Conservation (phyloP, 2,113 vertebrate species). For the Nanorana parkeri region DNA sequence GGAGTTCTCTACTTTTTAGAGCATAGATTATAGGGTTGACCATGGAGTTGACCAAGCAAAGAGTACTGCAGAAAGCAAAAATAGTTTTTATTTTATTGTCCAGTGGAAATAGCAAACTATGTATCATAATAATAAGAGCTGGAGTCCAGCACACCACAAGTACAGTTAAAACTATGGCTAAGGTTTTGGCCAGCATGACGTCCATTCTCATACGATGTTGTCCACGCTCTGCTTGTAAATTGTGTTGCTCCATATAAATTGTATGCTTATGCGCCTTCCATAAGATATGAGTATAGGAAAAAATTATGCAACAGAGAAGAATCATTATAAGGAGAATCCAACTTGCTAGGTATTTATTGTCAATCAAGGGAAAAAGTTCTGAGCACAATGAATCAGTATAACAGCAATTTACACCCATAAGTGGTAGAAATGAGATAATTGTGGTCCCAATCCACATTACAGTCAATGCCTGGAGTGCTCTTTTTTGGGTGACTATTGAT, state of each 20-base stretch:
- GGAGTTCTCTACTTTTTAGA: slow-evolving; percentile 82
- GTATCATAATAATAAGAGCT: slow-evolving; percentile 79
- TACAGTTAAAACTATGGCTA: slow-evolving; percentile 83
- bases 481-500: slow-evolving; percentile 77
- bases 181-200: slow-evolving; percentile 85
- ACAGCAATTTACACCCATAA: slow-evolving; percentile 91
- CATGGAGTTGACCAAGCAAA: slow-evolving; percentile 89
- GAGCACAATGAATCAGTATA: slow-evolving; percentile 74
- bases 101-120: slow-evolving; percentile 73
- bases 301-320: slow-evolving; percentile 80
- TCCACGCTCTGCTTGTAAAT: slow-evolving; percentile 60
- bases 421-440: slow-evolving; percentile 80
- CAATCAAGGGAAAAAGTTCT: slow-evolving; percentile 84
- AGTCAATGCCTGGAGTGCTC: slow-evolving; percentile 75
- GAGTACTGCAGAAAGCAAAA: slow-evolving; percentile 90
- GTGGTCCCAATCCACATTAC: slow-evolving; percentile 77
- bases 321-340: slow-evolving; percentile 78
- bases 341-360: slow-evolving; percentile 73
- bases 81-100: slow-evolving; percentile 69
- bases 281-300: slow-evolving; percentile 80
- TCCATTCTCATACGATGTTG: slow-evolving; percentile 84
- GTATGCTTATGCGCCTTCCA: slow-evolving; percentile 85
- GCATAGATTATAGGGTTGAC: slow-evolving; percentile 90
- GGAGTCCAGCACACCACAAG: slow-evolving; percentile 87
- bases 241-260: slow-evolving; percentile 74